Evolutionary conservation across 37 sponge, comb jelly and placozoan species (phyloP).

Genomic region (Cliona cf. orientalis): DNA sequence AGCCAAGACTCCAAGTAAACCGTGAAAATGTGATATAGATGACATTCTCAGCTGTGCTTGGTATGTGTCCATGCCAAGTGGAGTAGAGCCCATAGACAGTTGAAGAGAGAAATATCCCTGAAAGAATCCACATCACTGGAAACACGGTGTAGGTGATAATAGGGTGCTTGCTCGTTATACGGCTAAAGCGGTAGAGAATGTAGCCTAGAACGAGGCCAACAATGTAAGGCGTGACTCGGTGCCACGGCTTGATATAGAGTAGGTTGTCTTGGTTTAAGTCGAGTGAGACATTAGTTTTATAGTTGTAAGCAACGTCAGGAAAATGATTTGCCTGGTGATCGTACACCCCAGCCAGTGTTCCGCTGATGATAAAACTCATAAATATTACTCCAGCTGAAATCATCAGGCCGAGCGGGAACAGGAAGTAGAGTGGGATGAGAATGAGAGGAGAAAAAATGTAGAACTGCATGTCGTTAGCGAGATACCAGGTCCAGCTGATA

Average conservation of each 20-base stretch:
- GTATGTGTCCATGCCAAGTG: constrained; percentile 56
- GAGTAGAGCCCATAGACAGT: constrained; percentile 68
- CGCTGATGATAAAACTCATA: constrained; percentile 24
- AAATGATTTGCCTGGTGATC: constrained; percentile 38
- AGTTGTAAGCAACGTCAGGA: neutral
- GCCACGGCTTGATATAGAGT: constrained; percentile 75
- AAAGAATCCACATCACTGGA: constrained; percentile 28
- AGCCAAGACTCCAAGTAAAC: constrained; percentile 66
- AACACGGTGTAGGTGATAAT: constrained; percentile 18
- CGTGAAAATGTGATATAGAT: constrained; percentile 65
- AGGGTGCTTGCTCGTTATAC: neutral
- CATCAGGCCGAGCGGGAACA: constrained; percentile 46
- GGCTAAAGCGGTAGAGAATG: constrained; percentile 67
- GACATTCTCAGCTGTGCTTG: constrained; percentile 58
- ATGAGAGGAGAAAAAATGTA: constrained; percentile 82
- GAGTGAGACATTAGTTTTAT: neutral
- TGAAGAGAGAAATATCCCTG: constrained; percentile 9
- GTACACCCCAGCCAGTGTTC: constrained; percentile 48
- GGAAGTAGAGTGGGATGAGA: constrained; percentile 55
- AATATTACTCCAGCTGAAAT: constrained; percentile 12
- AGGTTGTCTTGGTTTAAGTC: neutral
- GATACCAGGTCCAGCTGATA: constrained; percentile 86
- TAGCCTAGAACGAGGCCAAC: constrained; percentile 85
- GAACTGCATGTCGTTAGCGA: constrained; percentile 93
- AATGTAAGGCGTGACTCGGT: constrained; percentile 75